Evolutionary conservation across 1,140 invertebrate species (phyloP).

Genomic region (Trichonephila clavata): DNA sequence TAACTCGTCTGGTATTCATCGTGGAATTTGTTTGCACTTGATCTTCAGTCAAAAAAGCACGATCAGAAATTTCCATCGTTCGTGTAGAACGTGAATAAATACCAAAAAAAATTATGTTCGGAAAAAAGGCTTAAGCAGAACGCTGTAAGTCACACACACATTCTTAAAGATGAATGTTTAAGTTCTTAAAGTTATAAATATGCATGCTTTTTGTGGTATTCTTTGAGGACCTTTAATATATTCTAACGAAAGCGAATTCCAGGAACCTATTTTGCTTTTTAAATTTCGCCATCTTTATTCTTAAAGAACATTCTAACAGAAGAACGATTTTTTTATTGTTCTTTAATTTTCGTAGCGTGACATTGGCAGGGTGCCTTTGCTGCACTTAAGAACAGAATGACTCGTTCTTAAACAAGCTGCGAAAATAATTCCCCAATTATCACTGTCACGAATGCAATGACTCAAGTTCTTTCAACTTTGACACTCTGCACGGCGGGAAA

Average conservation of each 20-base stretch:
- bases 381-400: conserved; percentile 48
- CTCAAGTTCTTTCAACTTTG: conserved; percentile 68
- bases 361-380: conserved; percentile 34
- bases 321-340: conserved; percentile 14
- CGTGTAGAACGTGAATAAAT: conserved; percentile 15
- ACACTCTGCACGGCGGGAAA: conserved; percentile 33
- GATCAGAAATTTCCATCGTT: background rate
- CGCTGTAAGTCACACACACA: background rate
- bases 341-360: conserved; percentile 2
- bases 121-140: background rate
- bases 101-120: background rate
- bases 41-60: background rate
- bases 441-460: conserved; percentile 58
- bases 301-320: conserved; percentile 23
- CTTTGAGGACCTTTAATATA: conserved; percentile 30
- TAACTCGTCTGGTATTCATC: conserved; percentile 1
- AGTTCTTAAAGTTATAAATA: conserved; percentile 36
- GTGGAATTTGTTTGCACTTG: conserved; percentile 20
- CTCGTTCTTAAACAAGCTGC: conserved; percentile 57
- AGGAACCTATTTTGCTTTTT: conserved; percentile 52
- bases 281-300: conserved; percentile 6
- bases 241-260: conserved; percentile 64
- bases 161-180: background rate
- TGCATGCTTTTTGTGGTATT: conserved; percentile 38
- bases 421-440: conserved; percentile 62